phyloP scores from a whole-genome alignment of 2,797 vertebrate genomes.

The Falco columbarius region DNA sequence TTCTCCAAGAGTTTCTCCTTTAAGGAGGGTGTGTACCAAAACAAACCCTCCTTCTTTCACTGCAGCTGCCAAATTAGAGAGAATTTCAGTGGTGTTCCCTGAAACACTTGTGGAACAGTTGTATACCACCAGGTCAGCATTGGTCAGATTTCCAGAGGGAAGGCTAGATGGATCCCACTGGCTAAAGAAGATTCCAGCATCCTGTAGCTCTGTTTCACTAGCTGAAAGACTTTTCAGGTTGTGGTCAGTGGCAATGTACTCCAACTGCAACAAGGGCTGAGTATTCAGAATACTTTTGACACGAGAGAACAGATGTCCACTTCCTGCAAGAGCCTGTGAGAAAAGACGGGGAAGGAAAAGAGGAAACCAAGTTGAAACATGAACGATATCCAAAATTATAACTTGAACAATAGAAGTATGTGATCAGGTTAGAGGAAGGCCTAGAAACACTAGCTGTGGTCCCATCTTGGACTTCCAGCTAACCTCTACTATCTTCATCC shows the following conservation, averaged over 20 bases:
- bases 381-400: not conserved
- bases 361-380: not conserved
- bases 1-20: constrained; percentile 87
- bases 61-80: constrained; percentile 84
- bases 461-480: not conserved
- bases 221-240: constrained; percentile 74
- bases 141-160: constrained; percentile 72
- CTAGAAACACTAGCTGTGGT: not conserved
- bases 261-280: constrained; percentile 87
- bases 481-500: constrained; percentile 92
- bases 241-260: constrained; percentile 86
- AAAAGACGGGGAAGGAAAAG: not conserved
- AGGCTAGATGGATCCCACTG: constrained; percentile 87
- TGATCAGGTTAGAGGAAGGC: not conserved
- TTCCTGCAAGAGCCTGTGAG: constrained; percentile 84
- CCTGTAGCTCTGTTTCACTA: constrained; percentile 76
- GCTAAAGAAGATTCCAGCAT: constrained; percentile 68
- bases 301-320: constrained; percentile 84
- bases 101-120: constrained; percentile 80
- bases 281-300: constrained; percentile 83
- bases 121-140: constrained; percentile 86
- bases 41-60: constrained; percentile 88
- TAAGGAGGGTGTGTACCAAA: constrained; percentile 88
- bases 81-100: constrained; percentile 52
- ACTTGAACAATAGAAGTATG: not conserved